Base-by-base conservation (phyloP, 2,888 invertebrate genomes). In the Eremobia ochroleuca region DNA sequence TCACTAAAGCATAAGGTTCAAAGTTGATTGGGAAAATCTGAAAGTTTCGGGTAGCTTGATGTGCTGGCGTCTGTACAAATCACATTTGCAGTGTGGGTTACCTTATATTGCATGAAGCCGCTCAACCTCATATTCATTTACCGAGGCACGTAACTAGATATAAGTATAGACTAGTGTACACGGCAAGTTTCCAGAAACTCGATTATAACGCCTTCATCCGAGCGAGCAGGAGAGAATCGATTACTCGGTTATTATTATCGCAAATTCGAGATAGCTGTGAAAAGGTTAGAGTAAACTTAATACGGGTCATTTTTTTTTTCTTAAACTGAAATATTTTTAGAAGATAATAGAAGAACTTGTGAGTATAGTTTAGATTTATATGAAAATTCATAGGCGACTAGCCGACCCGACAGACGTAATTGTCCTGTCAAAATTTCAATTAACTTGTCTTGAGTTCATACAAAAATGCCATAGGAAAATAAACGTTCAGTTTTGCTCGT, bases 101-200 rank as follows among this genome's bases (percentile, higher is more conserved):
- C 28, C n/a, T 34, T 34, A 52, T 37, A 61, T 9, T 15, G 55
- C n/a, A 21, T 2, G 85, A 85, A 85, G 55, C 75, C 82, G 80
- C 34, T 58, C 72, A 62, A 85, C 46, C 68, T 61, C 59, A 49
- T 69, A 81, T 73, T 74, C 81, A 85, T 81, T 73, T 85, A 73
- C 64, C 59, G 0, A 40, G 52, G 31, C 72, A 34, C 58, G 15
- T 61, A 64, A n/a, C 25, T 66, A 68, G 46, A 73, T 65, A 46
- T 64, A 69, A 37, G 55, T 69, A 81, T 81, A 52, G 52, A 79
- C 58, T 79, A 65, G 80, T 72, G 72, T 46, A 37, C 46, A 52
- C n/a, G 28, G 46, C 65, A 59, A 68, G 58, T 68, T 81, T 55
- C 28, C n/a, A 46, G n/a, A 31, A 68, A 64, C 58, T 61, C 58